Evolutionary conservation across 2,888 invertebrate genomes (phyloP).

Genomic region (Drosophila trichaetosa): DNA sequence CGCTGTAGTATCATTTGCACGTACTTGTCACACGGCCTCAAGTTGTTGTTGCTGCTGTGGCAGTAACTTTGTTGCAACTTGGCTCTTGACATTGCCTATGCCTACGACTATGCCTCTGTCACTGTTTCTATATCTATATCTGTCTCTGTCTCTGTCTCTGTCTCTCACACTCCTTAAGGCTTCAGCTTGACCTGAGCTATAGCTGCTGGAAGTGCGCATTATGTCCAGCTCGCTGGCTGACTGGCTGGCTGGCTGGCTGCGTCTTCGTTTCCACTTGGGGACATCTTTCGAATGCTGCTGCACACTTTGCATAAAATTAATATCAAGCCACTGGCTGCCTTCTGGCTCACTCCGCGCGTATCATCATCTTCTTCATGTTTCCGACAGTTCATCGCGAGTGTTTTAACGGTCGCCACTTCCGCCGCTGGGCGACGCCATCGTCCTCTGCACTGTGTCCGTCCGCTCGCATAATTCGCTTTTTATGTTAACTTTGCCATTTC

Average conservation of each 20-base stretch:
- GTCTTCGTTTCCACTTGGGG: constrained; percentile 48
- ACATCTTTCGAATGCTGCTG: constrained; percentile 44
- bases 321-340: constrained; percentile 50
- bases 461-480: constrained; percentile 79
- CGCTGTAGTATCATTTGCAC: constrained; percentile 82
- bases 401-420: constrained; percentile 78
- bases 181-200: constrained; percentile 48
- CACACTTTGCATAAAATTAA: constrained; percentile 80
- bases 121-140: not conserved
- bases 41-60: constrained; percentile 39
- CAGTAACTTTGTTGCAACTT: constrained; percentile 40
- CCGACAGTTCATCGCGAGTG: constrained; percentile 79
- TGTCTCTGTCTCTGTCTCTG: not conserved
- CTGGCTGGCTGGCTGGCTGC: constrained; percentile 7
- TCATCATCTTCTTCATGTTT: constrained; percentile 54
- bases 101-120: constrained; percentile 3
- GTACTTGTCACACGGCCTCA: constrained; percentile 73
- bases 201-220: constrained; percentile 33
- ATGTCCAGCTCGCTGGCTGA: constrained; percentile 56
- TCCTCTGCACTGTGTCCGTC: constrained; percentile 11
- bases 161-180: not conserved
- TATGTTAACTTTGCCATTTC: constrained; percentile 71
- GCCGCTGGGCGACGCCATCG: constrained; percentile 51
- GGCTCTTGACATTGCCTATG: constrained; percentile 47
- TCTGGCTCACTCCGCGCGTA: not conserved